phyloP scores from a whole-genome alignment of 2,888 invertebrate species.

The Teleogryllus oceanicus region DNA sequence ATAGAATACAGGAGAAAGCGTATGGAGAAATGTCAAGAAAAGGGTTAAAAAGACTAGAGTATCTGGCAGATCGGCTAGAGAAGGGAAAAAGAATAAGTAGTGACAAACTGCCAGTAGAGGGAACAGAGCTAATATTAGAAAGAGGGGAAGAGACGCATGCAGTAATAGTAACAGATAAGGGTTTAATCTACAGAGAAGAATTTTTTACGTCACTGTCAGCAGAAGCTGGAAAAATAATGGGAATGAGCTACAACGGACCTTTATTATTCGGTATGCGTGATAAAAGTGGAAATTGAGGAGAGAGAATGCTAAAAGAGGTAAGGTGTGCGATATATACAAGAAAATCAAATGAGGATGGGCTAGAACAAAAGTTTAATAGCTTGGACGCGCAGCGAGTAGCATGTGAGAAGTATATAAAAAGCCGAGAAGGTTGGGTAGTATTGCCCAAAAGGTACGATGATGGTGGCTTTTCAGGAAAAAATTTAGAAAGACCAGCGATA shows the following conservation, averaged over 20 bases:
- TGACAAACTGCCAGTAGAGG: not conserved
- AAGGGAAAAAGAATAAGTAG: conserved; percentile 18
- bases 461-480: no score
- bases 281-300: not conserved
- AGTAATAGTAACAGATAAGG: not conserved
- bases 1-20: not conserved
- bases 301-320: conserved; percentile 4
- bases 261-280: not conserved
- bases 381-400: no score
- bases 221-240: conserved; percentile 20
- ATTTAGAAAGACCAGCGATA: no score
- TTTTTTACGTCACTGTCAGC: not conserved
- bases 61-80: conserved; percentile 4
- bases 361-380: no score
- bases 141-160: not conserved
- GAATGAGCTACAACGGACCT: conserved; percentile 22
- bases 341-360: no score
- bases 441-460: no score
- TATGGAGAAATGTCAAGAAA: not conserved
- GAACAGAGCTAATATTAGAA: conserved; percentile 4
- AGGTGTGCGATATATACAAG: conserved; percentile 18
- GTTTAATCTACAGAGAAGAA: conserved; percentile 12
- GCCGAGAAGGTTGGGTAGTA: no score
- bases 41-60: not conserved
- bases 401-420: no score